Conservation (phyloP, 2,113 vertebrate genomes). For the human (Homo sapiens) region GRCh38 chr19:56958501-56959000, state of each 20-base stretch:
- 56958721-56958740: fast-evolving
- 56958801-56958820: not conserved
- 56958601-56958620: not conserved
- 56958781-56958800: not conserved
- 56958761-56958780: not conserved
- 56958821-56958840: not conserved
- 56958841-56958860: fast-evolving
- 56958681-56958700: not conserved
- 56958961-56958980: too few species aligned
- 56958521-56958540: conserved; percentile 29
- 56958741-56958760: not conserved
- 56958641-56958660: too few species aligned
- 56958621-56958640: not conserved
- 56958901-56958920: fast-evolving
- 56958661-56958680: not conserved
- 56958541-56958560: not conserved
- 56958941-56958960: not conserved
- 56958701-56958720: not conserved
- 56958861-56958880: not conserved
- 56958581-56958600: conserved; percentile 14
- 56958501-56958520: not conserved
- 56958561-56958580: not conserved
- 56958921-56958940: not conserved
- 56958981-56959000: not conserved
- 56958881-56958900: not conserved